Conservation (phyloP, 2,888 invertebrate genomes). For the Brachypterus glaber region DNA sequence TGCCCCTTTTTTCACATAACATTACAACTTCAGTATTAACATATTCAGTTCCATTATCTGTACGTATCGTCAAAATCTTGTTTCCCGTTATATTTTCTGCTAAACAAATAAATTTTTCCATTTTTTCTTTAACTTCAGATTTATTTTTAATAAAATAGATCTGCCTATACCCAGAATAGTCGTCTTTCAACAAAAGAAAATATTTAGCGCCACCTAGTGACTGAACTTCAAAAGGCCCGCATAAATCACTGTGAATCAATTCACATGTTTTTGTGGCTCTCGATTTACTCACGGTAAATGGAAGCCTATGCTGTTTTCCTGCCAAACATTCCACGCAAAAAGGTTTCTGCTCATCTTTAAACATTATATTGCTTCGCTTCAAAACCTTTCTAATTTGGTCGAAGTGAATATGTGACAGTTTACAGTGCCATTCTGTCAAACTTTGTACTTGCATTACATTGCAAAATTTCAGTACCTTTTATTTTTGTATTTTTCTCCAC, state of each 20-base stretch:
- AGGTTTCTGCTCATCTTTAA: no score
- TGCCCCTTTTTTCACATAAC: slow-evolving; percentile 1
- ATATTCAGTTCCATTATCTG: slow-evolving; percentile 10
- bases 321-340: slow-evolving; percentile 12
- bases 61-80: slow-evolving; percentile 9
- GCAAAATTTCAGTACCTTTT: no score
- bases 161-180: slow-evolving; percentile 11
- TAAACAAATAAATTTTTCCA: slow-evolving; percentile 9
- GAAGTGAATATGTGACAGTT: slow-evolving; percentile 12
- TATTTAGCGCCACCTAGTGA: slow-evolving; percentile 13
- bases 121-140: slow-evolving; percentile 12
- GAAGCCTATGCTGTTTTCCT: no score
- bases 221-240: slow-evolving; percentile 14
- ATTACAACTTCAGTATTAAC: slow-evolving; percentile 6
- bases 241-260: slow-evolving; percentile 15
- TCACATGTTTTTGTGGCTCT: no score
- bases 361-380: slow-evolving; percentile 7
- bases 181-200: slow-evolving; percentile 12
- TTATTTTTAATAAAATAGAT: slow-evolving; percentile 15
- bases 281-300: slow-evolving; percentile 10
- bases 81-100: slow-evolving; percentile 5
- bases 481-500: no score
- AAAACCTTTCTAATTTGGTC: slow-evolving; percentile 9
- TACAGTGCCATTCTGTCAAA: slow-evolving; percentile 11
- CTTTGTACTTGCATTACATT: no score